These are phyloP conservation scores for Machaerirhynchus nigripectus DNA, from an alignment of 2,113 vertebrate genomes.

Conservation along the genomic window DNA sequence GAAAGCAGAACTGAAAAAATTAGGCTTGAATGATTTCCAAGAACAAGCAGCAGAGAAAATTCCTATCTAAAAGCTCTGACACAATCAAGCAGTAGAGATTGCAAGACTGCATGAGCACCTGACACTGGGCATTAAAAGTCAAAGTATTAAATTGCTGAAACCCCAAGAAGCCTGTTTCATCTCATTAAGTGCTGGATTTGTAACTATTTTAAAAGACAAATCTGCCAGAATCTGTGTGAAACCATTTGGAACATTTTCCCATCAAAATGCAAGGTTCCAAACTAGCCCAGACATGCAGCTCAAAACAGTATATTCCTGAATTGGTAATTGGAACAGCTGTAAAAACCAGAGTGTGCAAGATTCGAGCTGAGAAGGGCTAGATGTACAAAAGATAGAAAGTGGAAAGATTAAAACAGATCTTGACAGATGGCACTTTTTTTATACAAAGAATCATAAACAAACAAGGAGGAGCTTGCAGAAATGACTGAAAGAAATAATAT, in stretches of 20 bases:
- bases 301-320: background rate
- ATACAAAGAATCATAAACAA: background rate
- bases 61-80: background rate
- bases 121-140: background rate
- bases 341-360: background rate
- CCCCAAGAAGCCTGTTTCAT: background rate
- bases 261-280: background rate
- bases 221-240: background rate
- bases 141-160: background rate
- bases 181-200: background rate
- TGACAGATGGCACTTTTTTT: background rate
- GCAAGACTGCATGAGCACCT: background rate
- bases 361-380: background rate
- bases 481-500: background rate
- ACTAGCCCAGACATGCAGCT: background rate
- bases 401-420: background rate
- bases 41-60: background rate
- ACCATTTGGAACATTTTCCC: background rate
- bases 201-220: background rate
- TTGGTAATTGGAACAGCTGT: background rate
- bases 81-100: background rate
- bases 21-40: background rate
- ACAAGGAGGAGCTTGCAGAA: background rate
- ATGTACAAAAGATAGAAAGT: background rate
- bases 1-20: background rate